phyloP scores from a whole-genome alignment of 2,797 vertebrate species.

The Propithecus perrieri region DNA sequence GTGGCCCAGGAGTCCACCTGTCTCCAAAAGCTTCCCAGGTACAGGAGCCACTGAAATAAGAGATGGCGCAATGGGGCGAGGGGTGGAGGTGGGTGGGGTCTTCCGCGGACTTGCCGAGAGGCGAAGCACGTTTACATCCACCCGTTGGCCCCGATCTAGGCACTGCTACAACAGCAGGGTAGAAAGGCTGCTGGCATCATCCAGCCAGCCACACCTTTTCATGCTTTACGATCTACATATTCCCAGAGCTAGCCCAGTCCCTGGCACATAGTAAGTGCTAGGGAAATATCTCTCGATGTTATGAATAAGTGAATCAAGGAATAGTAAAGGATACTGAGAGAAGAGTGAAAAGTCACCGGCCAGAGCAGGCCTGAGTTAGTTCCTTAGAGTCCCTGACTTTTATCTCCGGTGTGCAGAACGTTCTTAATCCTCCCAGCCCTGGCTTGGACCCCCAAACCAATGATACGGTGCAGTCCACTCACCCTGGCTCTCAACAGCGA shows the following conservation, averaged over 20 bases:
- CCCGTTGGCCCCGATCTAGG: neutral
- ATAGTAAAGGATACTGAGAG: neutral
- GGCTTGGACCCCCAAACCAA: neutral
- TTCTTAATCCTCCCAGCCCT: neutral
- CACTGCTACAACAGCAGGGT: accelerated
- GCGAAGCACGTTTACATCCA: too few species aligned
- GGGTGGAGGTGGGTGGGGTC: neutral
- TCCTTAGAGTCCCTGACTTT: neutral
- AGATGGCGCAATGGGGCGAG: neutral
- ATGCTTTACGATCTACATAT: accelerated
- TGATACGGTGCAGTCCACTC: accelerated
- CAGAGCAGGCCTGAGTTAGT: neutral
- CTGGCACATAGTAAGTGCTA: neutral
- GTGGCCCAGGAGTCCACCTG: neutral
- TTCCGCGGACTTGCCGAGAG: neutral
- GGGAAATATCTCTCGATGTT: neutral
- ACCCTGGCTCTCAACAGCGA: neutral
- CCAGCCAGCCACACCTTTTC: accelerated
- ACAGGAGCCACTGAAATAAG: neutral
- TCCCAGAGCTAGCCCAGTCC: neutral
- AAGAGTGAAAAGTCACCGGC: neutral
- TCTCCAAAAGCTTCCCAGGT: neutral
- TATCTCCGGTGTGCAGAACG: neutral
- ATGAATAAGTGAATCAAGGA: neutral
- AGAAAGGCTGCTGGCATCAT: accelerated